These are phyloP conservation scores for Diplodus puntazzo DNA, from an alignment of 2,797 vertebrate genomes.

Conservation along the genomic window DNA sequence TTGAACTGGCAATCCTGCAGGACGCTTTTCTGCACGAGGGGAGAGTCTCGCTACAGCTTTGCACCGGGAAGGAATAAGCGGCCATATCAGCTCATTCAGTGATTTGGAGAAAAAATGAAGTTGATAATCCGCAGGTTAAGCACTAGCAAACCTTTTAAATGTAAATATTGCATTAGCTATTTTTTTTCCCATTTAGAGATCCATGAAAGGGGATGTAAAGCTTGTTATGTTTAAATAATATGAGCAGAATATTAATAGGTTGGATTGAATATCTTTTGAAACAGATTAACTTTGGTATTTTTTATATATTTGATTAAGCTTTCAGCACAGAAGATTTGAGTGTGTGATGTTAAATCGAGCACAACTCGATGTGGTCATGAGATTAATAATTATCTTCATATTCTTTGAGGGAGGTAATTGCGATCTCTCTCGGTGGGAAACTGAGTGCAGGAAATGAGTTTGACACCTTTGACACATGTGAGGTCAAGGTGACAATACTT, in stretches of 20 bases:
- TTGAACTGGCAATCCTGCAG: conserved; percentile 57
- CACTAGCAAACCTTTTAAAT: conserved; percentile 38
- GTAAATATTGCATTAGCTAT: conserved; percentile 26
- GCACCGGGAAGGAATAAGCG: conserved; percentile 24
- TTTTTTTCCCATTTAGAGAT: conserved; percentile 8
- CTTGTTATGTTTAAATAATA: conserved; percentile 35
- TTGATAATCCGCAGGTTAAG: conserved; percentile 58
- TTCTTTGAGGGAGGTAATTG: conserved; percentile 31
- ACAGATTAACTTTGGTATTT: conserved; percentile 32
- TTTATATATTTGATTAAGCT: conserved; percentile 17
- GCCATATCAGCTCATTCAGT: conserved; percentile 48
- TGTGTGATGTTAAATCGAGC: conserved; percentile 54
- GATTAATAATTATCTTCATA: conserved; percentile 40
- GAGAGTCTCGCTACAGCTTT: conserved; percentile 35
- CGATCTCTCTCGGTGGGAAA: conserved; percentile 23
- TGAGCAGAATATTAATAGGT: conserved; percentile 32
- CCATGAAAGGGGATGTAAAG: conserved; percentile 17
- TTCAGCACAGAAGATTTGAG: conserved; percentile 17
- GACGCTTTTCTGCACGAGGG: conserved; percentile 54
- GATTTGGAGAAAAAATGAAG: conserved; percentile 49
- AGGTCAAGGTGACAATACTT: conserved; percentile 32
- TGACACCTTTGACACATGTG: conserved; percentile 49
- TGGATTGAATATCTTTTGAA: conserved; percentile 37
- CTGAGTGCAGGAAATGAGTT: conserved; percentile 56
- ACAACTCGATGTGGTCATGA: conserved; percentile 17